phyloP scores from a whole-genome alignment of 1,140 invertebrate species.

The Drosophila suzukii region DNA sequence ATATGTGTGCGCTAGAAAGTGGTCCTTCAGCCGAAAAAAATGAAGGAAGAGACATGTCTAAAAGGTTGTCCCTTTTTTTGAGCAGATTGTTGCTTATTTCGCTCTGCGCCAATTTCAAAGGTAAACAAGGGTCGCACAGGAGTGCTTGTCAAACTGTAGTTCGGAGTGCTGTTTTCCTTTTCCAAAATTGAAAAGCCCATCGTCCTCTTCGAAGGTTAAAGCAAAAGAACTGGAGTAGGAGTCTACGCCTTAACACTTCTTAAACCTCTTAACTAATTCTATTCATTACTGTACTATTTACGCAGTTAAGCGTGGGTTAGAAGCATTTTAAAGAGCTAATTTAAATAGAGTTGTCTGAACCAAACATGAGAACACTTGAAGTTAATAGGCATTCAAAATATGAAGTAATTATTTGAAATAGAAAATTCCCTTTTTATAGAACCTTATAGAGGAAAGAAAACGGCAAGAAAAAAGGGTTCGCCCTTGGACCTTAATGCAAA shows the following conservation, averaged over 20 bases:
- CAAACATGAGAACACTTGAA: too few species aligned
- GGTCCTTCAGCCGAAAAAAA: slow-evolving; percentile 58
- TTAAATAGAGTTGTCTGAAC: too few species aligned
- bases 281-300: neutral
- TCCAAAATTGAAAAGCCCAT: slow-evolving; percentile 48
- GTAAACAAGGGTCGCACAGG: slow-evolving; percentile 58
- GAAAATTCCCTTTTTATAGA: slow-evolving; percentile 4
- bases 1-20: slow-evolving; percentile 69
- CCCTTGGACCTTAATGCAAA: slow-evolving; percentile 47
- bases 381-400: too few species aligned
- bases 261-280: neutral
- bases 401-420: slow-evolving; percentile 11
- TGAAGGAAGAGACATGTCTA: slow-evolving; percentile 37
- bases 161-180: slow-evolving; percentile 34
- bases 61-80: slow-evolving; percentile 66
- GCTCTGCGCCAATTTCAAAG: slow-evolving; percentile 67
- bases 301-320: too few species aligned
- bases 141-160: slow-evolving; percentile 71
- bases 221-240: neutral
- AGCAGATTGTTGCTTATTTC: slow-evolving; percentile 34
- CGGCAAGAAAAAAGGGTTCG: slow-evolving; percentile 1
- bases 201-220: slow-evolving; percentile 11
- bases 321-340: neutral
- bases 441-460: neutral
- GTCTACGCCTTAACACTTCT: neutral